Evolutionary conservation across 1,140 invertebrate species (phyloP).

Genomic region (Yoshiicerus persimilis): DNA sequence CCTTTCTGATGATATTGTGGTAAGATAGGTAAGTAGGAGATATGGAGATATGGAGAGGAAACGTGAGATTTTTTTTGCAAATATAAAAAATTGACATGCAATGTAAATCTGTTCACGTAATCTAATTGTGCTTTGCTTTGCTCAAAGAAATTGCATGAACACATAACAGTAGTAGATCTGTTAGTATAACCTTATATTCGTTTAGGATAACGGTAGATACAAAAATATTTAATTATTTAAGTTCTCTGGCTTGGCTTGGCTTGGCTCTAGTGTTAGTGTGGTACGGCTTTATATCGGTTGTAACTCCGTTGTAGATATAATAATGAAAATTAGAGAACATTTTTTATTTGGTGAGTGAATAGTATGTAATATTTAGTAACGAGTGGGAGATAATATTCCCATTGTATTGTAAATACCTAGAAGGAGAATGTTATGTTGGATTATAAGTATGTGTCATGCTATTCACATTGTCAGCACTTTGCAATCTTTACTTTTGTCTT

Average conservation of each 20-base stretch:
- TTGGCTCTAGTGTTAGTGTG: neutral
- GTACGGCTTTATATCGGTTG: neutral
- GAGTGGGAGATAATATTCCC: neutral
- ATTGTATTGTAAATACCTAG: neutral
- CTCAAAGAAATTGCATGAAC: neutral
- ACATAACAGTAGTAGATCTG: neutral
- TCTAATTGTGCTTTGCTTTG: neutral
- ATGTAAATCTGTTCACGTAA: neutral
- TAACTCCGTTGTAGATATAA: neutral
- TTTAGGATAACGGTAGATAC: neutral
- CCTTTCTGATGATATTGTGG: neutral
- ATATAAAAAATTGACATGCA: neutral
- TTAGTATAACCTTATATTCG: neutral
- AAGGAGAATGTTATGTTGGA: neutral
- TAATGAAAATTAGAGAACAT: neutral
- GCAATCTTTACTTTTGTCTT: neutral
- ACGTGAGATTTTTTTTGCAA: neutral
- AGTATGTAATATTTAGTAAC: neutral
- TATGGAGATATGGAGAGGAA: neutral
- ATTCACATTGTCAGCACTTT: neutral
- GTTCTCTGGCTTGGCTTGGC: no score
- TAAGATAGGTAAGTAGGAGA: neutral
- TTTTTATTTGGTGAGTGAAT: neutral
- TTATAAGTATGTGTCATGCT: neutral
- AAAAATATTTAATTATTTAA: neutral